A percentile compares a stretch with the other conserved stretches of the same genome.
phyloP scores from a whole-genome alignment of 2,113 vertebrate species.

The Pimephales promelas region DNA sequence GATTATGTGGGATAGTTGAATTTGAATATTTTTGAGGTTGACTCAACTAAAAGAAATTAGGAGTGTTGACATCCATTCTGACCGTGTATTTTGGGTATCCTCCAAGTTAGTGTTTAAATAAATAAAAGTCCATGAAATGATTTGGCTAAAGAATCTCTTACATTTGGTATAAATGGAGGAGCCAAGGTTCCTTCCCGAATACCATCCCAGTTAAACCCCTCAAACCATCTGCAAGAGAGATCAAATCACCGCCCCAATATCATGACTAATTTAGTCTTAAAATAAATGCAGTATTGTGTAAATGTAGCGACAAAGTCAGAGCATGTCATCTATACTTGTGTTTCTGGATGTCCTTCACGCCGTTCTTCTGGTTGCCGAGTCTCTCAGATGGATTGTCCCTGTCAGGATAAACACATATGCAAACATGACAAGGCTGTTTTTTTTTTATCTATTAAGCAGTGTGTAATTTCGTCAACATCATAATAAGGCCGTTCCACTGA shows the following conservation, averaged over 20 bases:
- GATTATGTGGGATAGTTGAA: not conserved
- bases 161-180: conserved; percentile 68
- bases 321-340: conserved; percentile 69
- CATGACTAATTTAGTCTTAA: not conserved
- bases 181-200: conserved; percentile 69
- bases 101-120: not conserved
- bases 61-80: not conserved
- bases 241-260: conserved; percentile 10
- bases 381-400: conserved; percentile 76
- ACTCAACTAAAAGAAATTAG: not conserved
- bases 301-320: not conserved
- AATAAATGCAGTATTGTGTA: not conserved
- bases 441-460: not conserved
- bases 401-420: conserved; percentile 9
- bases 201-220: conserved; percentile 80
- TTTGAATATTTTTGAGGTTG: not conserved
- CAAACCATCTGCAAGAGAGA: conserved; percentile 76
- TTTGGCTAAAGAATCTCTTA: conserved; percentile 38
- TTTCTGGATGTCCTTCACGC: conserved; percentile 76
- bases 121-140: not conserved
- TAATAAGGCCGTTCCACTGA: too few species aligned
- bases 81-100: not conserved
- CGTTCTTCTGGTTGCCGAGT: conserved; percentile 75
- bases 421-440: not conserved
- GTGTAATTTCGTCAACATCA: too few species aligned